phyloP scores from a whole-genome alignment of 2,797 vertebrate species.

The Odontamblyopus lacepedii region DNA sequence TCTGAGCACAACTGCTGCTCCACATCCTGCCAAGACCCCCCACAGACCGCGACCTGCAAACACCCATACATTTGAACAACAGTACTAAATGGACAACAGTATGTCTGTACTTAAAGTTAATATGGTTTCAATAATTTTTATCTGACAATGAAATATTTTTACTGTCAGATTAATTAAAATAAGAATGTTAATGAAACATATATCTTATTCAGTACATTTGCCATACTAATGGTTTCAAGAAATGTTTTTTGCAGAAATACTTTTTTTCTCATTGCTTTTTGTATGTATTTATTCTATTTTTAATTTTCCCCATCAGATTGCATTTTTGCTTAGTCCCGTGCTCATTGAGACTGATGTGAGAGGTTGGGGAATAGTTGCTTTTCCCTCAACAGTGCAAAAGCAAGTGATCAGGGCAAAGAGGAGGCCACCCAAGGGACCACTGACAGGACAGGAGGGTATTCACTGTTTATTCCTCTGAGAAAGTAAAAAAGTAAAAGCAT shows the following conservation, averaged over 20 bases:
- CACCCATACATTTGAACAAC: slow-evolving; percentile 26
- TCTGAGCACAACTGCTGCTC: slow-evolving; percentile 88
- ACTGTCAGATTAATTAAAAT: too few relatives aligned
- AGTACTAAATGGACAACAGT: not conserved
- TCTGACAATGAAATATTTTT: too few relatives aligned
- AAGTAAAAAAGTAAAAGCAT: slow-evolving; percentile 16
- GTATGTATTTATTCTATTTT: slow-evolving; percentile 27
- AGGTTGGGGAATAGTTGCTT: slow-evolving; percentile 50
- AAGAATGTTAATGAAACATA: too few relatives aligned
- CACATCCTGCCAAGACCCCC: slow-evolving; percentile 89
- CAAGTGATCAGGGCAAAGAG: slow-evolving; percentile 46
- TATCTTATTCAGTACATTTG: too few relatives aligned
- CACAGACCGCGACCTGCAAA: slow-evolving; percentile 86
- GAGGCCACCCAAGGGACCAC: slow-evolving; percentile 38
- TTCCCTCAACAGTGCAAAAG: slow-evolving; percentile 49
- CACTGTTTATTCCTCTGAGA: slow-evolving; percentile 24
- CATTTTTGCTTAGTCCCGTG: slow-evolving; percentile 10
- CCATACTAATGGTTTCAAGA: too few relatives aligned
- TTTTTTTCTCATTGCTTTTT: not conserved
- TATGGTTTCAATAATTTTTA: not conserved
- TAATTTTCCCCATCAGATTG: slow-evolving; percentile 60
- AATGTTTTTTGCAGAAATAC: not conserved
- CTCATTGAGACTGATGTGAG: slow-evolving; percentile 50
- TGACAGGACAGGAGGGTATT: slow-evolving; percentile 55
- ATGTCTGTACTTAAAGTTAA: not conserved